Base-by-base conservation (phyloP, 2,888 invertebrate species). In the Callinectes sapidus region DNA sequence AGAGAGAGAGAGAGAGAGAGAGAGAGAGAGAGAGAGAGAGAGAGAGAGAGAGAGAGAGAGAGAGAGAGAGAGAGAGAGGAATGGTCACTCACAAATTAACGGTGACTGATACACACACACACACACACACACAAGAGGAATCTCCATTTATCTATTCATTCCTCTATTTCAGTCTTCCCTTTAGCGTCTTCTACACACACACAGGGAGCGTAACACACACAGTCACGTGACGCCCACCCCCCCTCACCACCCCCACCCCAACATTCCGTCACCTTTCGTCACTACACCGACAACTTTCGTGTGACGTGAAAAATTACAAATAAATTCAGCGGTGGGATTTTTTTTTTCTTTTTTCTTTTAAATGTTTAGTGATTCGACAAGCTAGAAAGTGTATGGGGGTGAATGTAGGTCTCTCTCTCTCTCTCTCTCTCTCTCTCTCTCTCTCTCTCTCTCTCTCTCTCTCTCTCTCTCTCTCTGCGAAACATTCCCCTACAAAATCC, bases 1-100 rank as follows among this genome's bases (percentile, higher is more conserved):
- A 14, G 18, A 48, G 91, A 42, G 61, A 87, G 35, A 91, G 91
- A 87, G 55, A 66, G 87, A 66, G 91, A 42, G 90, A 90, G 55
- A 54, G 66, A 91, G 86, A 87, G 87, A 87, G 87, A 28, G 42
- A 71, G 91, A 87, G 71, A 66, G 87, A 71, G 42, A 42, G 91
- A 87, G 28, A 66, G 48, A 87, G 35, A 66, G 87, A 91, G 87
- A 91, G 66, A 87, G 32, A 55, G 39, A 54, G 23, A 90, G 32
- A 77, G 77, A 77, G 77, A 32, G 32, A 77, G 77, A 77, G 55
- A 89, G 61, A 88, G 28, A 88, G 3, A 32, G 16, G 16, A 28
- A 39, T 61, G 54, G 61, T n/a, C 61, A 61, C 32, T 86, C 86
- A 39, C 42, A 86, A 14, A 86, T 86, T 86, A 42, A 86, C 86